Evolutionary conservation across 1,140 invertebrate genomes (phyloP).

Genomic region (Agraylea sexmaculata): DNA sequence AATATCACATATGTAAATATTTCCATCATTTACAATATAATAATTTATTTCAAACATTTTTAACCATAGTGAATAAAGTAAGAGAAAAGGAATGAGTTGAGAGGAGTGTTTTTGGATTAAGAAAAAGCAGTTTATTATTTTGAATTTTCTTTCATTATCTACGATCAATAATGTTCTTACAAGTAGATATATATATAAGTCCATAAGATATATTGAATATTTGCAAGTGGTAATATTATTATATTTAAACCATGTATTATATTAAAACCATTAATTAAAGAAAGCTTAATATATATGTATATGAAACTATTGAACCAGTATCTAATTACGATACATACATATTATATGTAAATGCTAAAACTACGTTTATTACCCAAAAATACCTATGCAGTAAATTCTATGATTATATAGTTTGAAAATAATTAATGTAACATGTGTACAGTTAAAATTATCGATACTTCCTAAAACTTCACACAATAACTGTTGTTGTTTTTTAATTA

Average conservation of each 20-base stretch:
- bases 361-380: conserved; percentile 38
- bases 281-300: conserved; percentile 44
- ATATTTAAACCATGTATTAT: conserved; percentile 42
- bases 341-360: conserved; percentile 39
- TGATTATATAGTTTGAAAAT: conserved; percentile 18
- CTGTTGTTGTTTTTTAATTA: conserved; percentile 22
- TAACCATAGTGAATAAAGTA: conserved; percentile 6
- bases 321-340: conserved; percentile 28
- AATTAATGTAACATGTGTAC: conserved; percentile 22
- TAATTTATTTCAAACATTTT: background rate
- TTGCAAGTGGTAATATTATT: conserved; percentile 45
- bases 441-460: conserved; percentile 28
- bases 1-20: background rate
- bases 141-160: conserved; percentile 45
- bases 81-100: conserved; percentile 9
- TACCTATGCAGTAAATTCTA: conserved; percentile 30
- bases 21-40: background rate
- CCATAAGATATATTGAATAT: conserved; percentile 45
- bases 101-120: conserved; percentile 26
- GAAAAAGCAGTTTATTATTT: conserved; percentile 43
- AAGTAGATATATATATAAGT: conserved; percentile 42
- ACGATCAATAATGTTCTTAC: conserved; percentile 44
- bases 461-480: conserved; percentile 25
- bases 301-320: conserved; percentile 40
- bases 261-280: conserved; percentile 44